Conservation (phyloP, 2,113 vertebrate genomes). For the Ophthalmolycus amberensis region DNA sequence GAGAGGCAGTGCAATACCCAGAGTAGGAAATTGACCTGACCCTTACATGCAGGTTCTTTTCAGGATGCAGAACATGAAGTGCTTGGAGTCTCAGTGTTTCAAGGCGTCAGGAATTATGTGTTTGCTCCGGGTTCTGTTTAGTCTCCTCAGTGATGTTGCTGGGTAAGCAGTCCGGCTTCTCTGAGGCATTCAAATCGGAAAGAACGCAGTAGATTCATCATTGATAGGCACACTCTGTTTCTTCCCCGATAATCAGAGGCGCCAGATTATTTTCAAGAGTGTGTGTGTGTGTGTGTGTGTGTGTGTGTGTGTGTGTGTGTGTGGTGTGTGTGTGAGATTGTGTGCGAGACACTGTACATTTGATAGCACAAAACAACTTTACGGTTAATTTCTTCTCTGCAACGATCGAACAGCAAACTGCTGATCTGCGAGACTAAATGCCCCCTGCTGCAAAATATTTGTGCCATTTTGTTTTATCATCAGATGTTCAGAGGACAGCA, state of each 20-base stretch:
- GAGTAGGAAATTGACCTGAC: constrained; percentile 40
- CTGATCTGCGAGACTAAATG: neutral
- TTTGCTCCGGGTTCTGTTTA: constrained; percentile 13
- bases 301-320: too few relatives aligned
- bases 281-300: too few relatives aligned
- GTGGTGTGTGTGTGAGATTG: too few relatives aligned
- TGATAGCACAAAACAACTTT: neutral
- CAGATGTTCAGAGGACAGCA: neutral
- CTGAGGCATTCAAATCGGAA: neutral
- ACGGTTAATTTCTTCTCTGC: too few relatives aligned
- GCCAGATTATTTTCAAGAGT: neutral
- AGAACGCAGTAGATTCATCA: neutral
- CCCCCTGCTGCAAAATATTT: neutral
- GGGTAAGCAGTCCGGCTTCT: neutral
- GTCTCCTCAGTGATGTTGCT: neutral
- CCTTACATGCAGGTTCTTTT: constrained; percentile 24
- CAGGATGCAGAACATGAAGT: neutral
- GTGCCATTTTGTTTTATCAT: neutral
- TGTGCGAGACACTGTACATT: neutral
- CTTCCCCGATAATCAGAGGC: neutral
- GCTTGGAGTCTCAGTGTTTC: neutral
- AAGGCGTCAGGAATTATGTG: neutral
- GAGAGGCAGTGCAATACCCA: constrained; percentile 36
- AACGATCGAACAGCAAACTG: too few relatives aligned
- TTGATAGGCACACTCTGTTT: neutral